These are phyloP conservation scores for Agriopis marginaria DNA, from an alignment of 2,888 invertebrate genomes.

Conservation along the genomic window DNA sequence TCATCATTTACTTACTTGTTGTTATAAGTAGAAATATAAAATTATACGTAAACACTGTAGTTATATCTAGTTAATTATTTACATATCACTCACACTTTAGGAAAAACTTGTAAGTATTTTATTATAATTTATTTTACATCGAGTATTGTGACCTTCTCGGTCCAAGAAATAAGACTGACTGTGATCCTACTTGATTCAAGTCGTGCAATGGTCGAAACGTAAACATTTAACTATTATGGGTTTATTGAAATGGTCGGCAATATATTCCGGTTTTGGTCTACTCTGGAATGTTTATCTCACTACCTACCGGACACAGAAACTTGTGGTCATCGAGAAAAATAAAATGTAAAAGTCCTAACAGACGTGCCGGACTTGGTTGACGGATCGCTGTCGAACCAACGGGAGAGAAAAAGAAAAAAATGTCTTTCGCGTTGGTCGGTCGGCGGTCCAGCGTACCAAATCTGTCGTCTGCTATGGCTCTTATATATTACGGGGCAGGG, in stretches of 20 bases:
- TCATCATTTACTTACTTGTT: background rate
- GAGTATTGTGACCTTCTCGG: constrained; percentile 16
- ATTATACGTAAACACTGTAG: background rate
- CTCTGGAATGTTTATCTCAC: no score
- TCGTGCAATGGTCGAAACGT: background rate
- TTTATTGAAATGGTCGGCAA: no score
- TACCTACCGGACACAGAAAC: no score
- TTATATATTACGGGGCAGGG: no score
- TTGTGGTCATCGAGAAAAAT: background rate
- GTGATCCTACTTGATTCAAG: background rate
- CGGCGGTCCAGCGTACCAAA: no score
- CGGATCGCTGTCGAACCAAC: no score
- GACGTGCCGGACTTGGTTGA: no score
- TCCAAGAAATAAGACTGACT: constrained; percentile 8
- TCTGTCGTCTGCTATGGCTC: no score
- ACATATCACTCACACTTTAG: constrained; percentile 1
- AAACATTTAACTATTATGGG: no score
- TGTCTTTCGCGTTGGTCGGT: no score
- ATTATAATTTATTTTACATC: background rate
- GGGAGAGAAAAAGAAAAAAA: no score
- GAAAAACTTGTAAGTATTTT: background rate
- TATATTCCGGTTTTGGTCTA: background rate
- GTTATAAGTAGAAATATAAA: background rate
- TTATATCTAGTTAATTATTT: background rate
- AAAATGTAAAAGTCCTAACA: no score